Evolutionary conservation across 2,888 invertebrate genomes (phyloP), one percentile per base, ranked within the genome.

Genomic region (Seira sanloemensis): DNA sequence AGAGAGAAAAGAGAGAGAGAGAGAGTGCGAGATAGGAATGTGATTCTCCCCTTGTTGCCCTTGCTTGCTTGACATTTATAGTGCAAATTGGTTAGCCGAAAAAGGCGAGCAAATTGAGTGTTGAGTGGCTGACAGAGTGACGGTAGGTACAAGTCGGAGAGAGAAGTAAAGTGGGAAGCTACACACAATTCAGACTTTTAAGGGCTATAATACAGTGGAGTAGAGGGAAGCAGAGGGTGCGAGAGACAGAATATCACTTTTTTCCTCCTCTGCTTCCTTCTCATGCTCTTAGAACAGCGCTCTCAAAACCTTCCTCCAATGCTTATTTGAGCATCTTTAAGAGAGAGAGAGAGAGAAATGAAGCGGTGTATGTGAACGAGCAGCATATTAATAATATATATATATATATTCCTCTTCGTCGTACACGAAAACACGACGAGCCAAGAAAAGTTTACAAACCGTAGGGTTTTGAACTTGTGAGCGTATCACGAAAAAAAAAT

Each of bases 21-120:
- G 21, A n/a, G 73, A 84, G 84, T 84, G 84, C 78, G 84, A 84
- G 79, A n/a, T n/a, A 84, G 84, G 84, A 84, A 84, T 84, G 84
- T 84, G 84, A 84, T 84, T 84, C 84, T 84, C 84, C 84, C 84
- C 84, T 84, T 84, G 84, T 84, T 84, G 84, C 84, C 84, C 84
- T 84, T 84, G 84, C 84, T 84, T 84, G 84, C 84, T 84, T 84
- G 84, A 84, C 84, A 84, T 84, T 84, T 84, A 84, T 84, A 84
- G 84, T 84, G 84, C 84, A 84, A 84, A 84, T 84, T 84, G 84
- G 84, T 84, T 84, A 84, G 84, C 84, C 84, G 84, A 84, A 84
- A 84, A 84, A 84, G 83, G 84, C 78, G 78, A 84, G 84, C 84
- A 84, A 84, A 84, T 84, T 84, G 84, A 84, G 84, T 84, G 84